Evolutionary conservation across 2,113 vertebrate species (phyloP), one percentile per base, ranked within the genome.

Genomic region (Alectura lathami): DNA sequence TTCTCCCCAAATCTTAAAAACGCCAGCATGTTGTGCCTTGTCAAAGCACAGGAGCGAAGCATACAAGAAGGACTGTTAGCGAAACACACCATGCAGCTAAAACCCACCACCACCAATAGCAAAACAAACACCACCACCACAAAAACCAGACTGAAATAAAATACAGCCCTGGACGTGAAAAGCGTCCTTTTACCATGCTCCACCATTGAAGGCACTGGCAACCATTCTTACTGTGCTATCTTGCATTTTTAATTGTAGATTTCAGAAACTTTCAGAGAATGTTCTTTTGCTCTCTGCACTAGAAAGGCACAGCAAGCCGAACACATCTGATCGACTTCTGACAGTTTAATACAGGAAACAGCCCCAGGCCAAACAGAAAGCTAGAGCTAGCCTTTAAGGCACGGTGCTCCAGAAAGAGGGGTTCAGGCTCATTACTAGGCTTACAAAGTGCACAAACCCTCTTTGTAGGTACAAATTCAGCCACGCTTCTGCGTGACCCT

Each of bases 401-500:
- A 13, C 3, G 13, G 21, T 10, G 34, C 48, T 73, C 50, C 20
- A 53, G 27, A 91, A 53, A 50, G 30, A 26, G 13, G 40, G 24
- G 27, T 48, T 73, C 30, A 72, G 18, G 27, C 32, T 75, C 27
- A 6, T 36, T 64, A 17, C 26, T 67, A 12, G 24, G 7, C n/a
- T 62, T 84, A 21, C 10, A 72, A 36, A 30, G 11, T 86, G 9
- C 81, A 30, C 9, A 48, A 81, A 67, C 7, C 7, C 13, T 76
- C 16, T 72, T 60, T 36, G 18, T 11, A 51, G 2, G 0, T 8
- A 13, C 6, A n/a, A 36, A 43, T 68, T 38, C n/a, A 38, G n/a
- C 38, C n/a, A 63, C 1, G 1, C 98, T 76, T 98, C 98, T 8
- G 97, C 97, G 1, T 94, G 97, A 93, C 99, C 98, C 94, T 98